Evolutionary conservation across 2,113 vertebrate species (phyloP).

Genomic region (Chaetops frenatus): DNA sequence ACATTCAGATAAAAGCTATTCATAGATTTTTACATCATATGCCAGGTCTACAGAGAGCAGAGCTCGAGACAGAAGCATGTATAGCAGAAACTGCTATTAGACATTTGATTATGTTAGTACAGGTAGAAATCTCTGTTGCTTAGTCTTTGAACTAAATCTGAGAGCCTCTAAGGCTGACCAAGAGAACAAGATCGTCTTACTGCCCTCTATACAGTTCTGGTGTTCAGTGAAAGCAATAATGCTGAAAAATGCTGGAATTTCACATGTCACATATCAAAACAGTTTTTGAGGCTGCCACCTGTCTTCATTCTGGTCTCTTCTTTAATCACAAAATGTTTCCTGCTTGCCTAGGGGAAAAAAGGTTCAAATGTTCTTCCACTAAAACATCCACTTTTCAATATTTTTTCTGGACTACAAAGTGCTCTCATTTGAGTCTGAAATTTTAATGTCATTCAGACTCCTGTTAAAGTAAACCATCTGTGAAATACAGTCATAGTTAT

Average conservation of each 20-base stretch:
- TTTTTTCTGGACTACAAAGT: slow-evolving; percentile 24
- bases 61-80: background rate
- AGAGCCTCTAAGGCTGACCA: background rate
- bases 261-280: background rate
- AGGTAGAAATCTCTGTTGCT: background rate
- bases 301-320: background rate
- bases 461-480: slow-evolving; percentile 61
- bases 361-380: background rate
- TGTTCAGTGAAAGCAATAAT: background rate
- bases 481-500: slow-evolving; percentile 58
- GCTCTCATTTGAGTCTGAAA: slow-evolving; percentile 30
- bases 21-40: background rate
- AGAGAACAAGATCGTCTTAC: background rate
- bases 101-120: background rate
- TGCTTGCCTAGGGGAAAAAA: background rate
- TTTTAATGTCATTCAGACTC: slow-evolving; percentile 59
- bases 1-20: background rate
- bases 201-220: background rate
- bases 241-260: background rate
- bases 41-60: background rate
- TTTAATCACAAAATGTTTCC: background rate
- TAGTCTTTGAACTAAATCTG: background rate
- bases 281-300: background rate
- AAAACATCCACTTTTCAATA: background rate
- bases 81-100: background rate